Evolutionary conservation across 2,113 vertebrate species (phyloP), one percentile per base, ranked within the genome.

Genomic region (Haemorhous mexicanus): DNA sequence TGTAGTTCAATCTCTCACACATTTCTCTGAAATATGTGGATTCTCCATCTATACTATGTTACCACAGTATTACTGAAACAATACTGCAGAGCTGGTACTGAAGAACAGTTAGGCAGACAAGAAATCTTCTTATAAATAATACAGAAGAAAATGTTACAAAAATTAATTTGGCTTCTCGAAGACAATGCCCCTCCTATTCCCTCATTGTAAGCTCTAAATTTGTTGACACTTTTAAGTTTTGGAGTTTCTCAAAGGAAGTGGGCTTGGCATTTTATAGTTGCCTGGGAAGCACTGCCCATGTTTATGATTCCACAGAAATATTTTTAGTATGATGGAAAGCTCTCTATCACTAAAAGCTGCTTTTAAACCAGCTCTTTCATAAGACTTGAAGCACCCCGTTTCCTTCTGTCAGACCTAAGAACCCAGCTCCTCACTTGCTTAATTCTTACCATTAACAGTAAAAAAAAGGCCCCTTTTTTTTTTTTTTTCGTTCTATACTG

Each of bases 161-260:
- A 47, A 21, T 30, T 24, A 50, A 23, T 30, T 78, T 41, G n/a
- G 7, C n/a, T 90, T 41, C 33, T 35, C 11, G 8, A 80, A 75
- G 56, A 58, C 5, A 5, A 30, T 32, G 16, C 2, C 10, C 27
- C 26, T 84, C 16, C 39, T 24, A 7, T 58, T 44, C 17, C 21
- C 26, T 73, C n/a, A 56, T 24, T 85, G 74, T 43, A 66, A 46
- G 6, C 49, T 76, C 32, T 44, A 27, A 14, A 53, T 80, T 37
- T 82, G 41, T 79, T 88, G 84, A 73, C 37, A 79, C 35, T 74
- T 81, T 84, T 53, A 82, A 81, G 63, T 80, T 91, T 77, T 44
- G 35, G 46, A 49, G 37, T 75, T 95, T 88, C 64, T 61, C 50
- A 59, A 30, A n/a, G 68, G 72, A 86, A 95, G 59, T 6, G 33